Percentiles rank a stretch among this genome's conserved stretches.
Evolutionary conservation across 2,113 vertebrate species (phyloP).

Genomic region (Oreotrochilus melanogaster): DNA sequence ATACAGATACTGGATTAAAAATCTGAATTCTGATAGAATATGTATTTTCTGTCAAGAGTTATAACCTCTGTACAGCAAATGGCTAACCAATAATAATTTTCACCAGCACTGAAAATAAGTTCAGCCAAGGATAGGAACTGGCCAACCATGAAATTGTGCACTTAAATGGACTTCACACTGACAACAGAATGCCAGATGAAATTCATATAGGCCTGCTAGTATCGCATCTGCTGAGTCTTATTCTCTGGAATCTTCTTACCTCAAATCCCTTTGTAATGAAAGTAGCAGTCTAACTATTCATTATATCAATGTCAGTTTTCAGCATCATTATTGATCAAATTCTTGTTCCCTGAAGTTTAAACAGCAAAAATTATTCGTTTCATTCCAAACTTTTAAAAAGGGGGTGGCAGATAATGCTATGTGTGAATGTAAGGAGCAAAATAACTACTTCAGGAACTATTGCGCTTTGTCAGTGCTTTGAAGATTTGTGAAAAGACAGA

Average conservation of each 20-base stretch:
- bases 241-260: conserved; percentile 74
- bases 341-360: conserved; percentile 3
- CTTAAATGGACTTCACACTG: conserved; percentile 81
- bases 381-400: neutral
- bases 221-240: conserved; percentile 68
- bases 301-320: conserved; percentile 33
- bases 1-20: conserved; percentile 19
- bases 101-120: conserved; percentile 78
- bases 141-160: conserved; percentile 88
- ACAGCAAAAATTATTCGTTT: conserved; percentile 7
- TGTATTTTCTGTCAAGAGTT: conserved; percentile 62
- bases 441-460: neutral
- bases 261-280: conserved; percentile 45
- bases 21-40: conserved; percentile 28
- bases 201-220: conserved; percentile 76
- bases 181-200: conserved; percentile 78
- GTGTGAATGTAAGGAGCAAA: neutral
- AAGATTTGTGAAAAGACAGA: neutral
- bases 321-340: conserved; percentile 4
- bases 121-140: conserved; percentile 77
- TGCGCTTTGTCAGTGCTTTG: neutral
- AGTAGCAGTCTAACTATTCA: conserved; percentile 51
- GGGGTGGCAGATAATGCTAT: neutral
- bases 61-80: conserved; percentile 51
- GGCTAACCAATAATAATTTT: conserved; percentile 72